Evolutionary conservation across 2,113 vertebrate species (phyloP).

Genomic region (Hippoglossus stenolepis): DNA sequence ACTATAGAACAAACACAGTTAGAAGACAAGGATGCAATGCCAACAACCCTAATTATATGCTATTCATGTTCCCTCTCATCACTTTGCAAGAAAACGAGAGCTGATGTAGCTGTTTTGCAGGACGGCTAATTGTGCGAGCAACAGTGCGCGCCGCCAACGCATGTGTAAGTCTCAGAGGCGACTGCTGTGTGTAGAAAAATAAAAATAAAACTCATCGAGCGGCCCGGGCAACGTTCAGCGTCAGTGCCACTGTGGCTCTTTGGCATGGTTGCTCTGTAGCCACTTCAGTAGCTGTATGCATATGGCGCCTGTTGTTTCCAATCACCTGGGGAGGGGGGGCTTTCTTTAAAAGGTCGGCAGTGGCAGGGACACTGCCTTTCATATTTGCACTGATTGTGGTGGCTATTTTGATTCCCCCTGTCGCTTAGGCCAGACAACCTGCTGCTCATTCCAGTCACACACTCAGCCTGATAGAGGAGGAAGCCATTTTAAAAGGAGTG

Average conservation of each 20-base stretch:
- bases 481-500: constrained; percentile 66
- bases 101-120: constrained; percentile 75
- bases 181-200: constrained; percentile 40
- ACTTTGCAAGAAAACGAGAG: constrained; percentile 77
- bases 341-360: constrained; percentile 77
- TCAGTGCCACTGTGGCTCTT: constrained; percentile 52
- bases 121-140: constrained; percentile 78
- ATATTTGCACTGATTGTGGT: constrained; percentile 78
- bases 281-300: constrained; percentile 57
- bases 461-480: constrained; percentile 48
- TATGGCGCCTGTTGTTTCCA: constrained; percentile 61
- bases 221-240: constrained; percentile 56
- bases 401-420: constrained; percentile 81
- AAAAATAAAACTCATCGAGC: constrained; percentile 52
- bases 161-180: constrained; percentile 70
- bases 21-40: constrained; percentile 69
- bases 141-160: constrained; percentile 67
- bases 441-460: constrained; percentile 69
- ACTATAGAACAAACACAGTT: constrained; percentile 65
- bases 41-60: constrained; percentile 75
- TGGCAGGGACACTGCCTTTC: constrained; percentile 65
- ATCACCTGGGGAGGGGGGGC: constrained; percentile 38
- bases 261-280: constrained; percentile 34
- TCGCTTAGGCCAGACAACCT: constrained; percentile 54
- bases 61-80: constrained; percentile 74